phyloP scores from a whole-genome alignment of 2,113 vertebrate genomes.

The Typhlomys cinereus region DNA sequence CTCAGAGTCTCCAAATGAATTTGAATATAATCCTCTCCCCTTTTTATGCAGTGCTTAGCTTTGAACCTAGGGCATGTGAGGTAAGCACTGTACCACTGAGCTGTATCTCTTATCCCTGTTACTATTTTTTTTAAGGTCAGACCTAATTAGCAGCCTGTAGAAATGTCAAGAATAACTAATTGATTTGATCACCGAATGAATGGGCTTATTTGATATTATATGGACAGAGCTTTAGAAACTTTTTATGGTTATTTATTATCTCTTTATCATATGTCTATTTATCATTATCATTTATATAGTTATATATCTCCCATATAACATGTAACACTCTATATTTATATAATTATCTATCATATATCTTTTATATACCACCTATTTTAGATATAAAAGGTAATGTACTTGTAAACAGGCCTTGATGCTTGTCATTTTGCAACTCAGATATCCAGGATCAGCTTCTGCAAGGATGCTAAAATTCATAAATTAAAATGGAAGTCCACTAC shows the following conservation, averaged over 20 bases:
- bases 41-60: not conserved
- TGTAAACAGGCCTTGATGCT: constrained; percentile 1
- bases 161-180: constrained; percentile 32
- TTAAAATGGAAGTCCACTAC: constrained; percentile 58
- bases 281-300: not conserved
- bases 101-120: too few species aligned
- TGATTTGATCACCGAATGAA: constrained; percentile 32
- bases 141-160: not conserved
- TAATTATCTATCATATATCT: not conserved
- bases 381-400: not conserved
- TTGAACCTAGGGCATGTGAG: too few species aligned
- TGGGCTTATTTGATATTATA: not conserved
- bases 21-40: not conserved
- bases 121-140: not conserved
- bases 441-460: not conserved
- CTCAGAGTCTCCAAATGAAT: constrained; percentile 12
- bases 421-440: constrained; percentile 12
- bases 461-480: constrained; percentile 32
- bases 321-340: not conserved
- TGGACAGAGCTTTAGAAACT: not conserved
- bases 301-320: not conserved
- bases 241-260: not conserved
- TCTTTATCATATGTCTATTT: not conserved
- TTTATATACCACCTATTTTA: not conserved
- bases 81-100: too few species aligned